Percentiles rank a stretch among this genome's conserved stretches.
These are phyloP conservation scores for Macrocentrus cingulum DNA, from an alignment of 1,140 invertebrate species.

Conservation along the genomic window DNA sequence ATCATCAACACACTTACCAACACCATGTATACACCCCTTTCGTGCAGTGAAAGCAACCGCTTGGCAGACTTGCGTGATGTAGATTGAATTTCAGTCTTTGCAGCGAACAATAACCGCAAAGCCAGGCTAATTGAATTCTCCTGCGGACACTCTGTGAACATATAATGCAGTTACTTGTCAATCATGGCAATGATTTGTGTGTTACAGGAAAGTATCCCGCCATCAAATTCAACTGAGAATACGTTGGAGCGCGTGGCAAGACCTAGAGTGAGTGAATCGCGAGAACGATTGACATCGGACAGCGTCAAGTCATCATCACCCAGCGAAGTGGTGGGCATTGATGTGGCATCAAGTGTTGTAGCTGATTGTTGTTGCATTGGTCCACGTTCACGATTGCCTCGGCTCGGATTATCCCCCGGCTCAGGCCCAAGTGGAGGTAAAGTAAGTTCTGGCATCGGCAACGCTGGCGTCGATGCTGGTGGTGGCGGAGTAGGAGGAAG, in stretches of 20 bases:
- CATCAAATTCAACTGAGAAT: slow-evolving; percentile 39
- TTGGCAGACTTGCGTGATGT: slow-evolving; percentile 7
- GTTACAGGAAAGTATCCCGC: slow-evolving; percentile 45
- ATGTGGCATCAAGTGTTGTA: slow-evolving; percentile 39
- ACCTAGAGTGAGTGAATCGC: neutral
- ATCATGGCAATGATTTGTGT: neutral
- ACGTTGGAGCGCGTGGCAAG: slow-evolving; percentile 32
- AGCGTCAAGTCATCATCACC: slow-evolving; percentile 19
- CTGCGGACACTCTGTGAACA: too few species aligned
- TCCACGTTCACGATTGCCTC: slow-evolving; percentile 45
- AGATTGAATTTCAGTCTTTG: slow-evolving; percentile 16
- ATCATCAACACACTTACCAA: too few species aligned
- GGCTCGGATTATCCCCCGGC: slow-evolving; percentile 28
- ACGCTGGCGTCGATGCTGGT: slow-evolving; percentile 32
- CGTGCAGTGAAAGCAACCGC: slow-evolving; percentile 16
- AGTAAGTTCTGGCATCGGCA: slow-evolving; percentile 24
- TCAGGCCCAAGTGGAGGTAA: slow-evolving; percentile 19
- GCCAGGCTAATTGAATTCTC: neutral
- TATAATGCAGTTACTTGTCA: neutral
- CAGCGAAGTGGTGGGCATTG: slow-evolving; percentile 35
- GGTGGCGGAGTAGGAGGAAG: slow-evolving; percentile 21
- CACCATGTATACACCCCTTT: neutral
- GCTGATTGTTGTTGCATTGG: slow-evolving; percentile 54
- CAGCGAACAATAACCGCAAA: neutral
- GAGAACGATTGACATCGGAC: slow-evolving; percentile 38